Base-by-base conservation (phyloP, 2,888 invertebrate genomes). In the Brachypalpus laphriformis region DNA sequence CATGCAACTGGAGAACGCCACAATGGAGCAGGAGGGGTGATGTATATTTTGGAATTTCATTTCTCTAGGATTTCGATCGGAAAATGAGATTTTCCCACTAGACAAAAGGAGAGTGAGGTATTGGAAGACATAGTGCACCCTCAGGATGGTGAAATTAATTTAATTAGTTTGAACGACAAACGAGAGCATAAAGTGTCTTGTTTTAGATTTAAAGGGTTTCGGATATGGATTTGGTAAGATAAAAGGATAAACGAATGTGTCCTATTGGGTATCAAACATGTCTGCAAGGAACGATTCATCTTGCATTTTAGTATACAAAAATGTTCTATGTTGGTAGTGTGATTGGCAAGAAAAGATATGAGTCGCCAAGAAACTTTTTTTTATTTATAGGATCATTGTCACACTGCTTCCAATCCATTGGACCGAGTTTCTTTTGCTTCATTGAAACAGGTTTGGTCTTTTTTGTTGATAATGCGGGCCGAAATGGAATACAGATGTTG, bases 131-230 rank as follows among this genome's bases (percentile, higher is more conserved):
- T 18, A 74, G 49, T 59, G 47, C 74, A 80, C 80, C 63, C 65
- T 25, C 0, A 59, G 72, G 49, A 80, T 42, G 80, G 49, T 37
- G n/a, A 34, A 34, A 74, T 51, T 80, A 74, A 80, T 80, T 74
- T 59, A 66, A 80, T 80, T 80, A 74, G 51, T 63, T 80, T 7
- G 18, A 56, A 45, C 16, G 56, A 37, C 63, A 56, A 71, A 63
- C 18, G 34, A 47, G 5, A 37, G 16, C 6, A 56, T 54, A 37
- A 25, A 20, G 57, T 49, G 11, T 65, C 20, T 34, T n/a, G 31
- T 42, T 20, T 56, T 25, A 11, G 14, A 28, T 51, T 49, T 37
- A 22, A 40, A 37, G 40, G 45, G 57, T 34, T 49, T 54, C 25
- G 8, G 22, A 14, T 61, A 8, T 16, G 18, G 54, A 61, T 42